Conservation (phyloP, 2,888 invertebrate genomes). For the Polyploca ridens region DNA sequence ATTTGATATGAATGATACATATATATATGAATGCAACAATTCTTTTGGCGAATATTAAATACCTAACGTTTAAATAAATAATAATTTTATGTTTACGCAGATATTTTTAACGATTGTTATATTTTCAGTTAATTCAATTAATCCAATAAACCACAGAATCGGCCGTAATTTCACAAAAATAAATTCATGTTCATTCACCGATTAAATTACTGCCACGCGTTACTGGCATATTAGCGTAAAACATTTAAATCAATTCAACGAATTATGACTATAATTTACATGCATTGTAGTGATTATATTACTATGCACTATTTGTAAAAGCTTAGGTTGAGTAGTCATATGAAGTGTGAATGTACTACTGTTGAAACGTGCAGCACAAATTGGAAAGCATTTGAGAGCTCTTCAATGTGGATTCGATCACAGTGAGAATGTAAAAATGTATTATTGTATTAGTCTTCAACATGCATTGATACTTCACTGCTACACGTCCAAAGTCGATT, state of each 20-base stretch:
- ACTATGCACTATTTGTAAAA: background rate
- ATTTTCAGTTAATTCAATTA: constrained; percentile 19
- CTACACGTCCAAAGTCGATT: background rate
- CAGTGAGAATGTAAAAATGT: background rate
- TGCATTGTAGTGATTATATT: background rate
- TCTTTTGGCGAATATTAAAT: too few species aligned
- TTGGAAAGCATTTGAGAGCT: constrained; percentile 16
- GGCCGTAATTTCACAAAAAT: constrained; percentile 21
- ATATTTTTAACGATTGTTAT: constrained; percentile 9
- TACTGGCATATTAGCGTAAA: background rate
- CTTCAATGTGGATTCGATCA: constrained; percentile 14
- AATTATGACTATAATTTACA: background rate
- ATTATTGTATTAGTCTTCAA: constrained; percentile 6
- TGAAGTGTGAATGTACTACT: background rate
- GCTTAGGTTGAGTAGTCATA: background rate
- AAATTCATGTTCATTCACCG: constrained; percentile 23
- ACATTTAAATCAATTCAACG: background rate
- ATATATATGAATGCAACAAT: too few species aligned
- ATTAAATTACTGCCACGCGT: constrained; percentile 20
- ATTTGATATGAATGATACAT: too few species aligned
- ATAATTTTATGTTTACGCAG: too few species aligned
- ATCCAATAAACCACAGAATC: constrained; percentile 15
- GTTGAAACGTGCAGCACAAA: constrained; percentile 18
- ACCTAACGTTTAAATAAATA: too few species aligned
- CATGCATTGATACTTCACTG: background rate